phyloP scores from a whole-genome alignment of 2,113 vertebrate genomes.

The Shinisaurus crocodilurus region DNA sequence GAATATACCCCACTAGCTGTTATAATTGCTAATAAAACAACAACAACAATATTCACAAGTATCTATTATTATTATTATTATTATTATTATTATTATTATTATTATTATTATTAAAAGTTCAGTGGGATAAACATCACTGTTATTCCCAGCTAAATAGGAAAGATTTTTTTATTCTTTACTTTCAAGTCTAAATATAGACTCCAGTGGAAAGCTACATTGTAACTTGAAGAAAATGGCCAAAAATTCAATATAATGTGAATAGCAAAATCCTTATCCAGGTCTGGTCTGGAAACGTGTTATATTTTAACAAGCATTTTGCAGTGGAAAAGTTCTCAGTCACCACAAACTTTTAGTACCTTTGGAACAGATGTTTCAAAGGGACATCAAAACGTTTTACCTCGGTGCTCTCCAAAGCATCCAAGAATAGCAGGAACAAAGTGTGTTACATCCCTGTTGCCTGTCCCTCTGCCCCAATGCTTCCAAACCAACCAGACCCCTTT shows the following conservation, averaged over 20 bases:
- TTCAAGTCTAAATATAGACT: constrained; percentile 63
- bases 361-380: constrained; percentile 66
- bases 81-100: too few relatives aligned
- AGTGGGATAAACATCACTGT: constrained; percentile 50
- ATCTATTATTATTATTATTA: constrained; percentile 38
- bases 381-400: constrained; percentile 63
- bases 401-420: constrained; percentile 35
- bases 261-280: constrained; percentile 54
- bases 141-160: constrained; percentile 51
- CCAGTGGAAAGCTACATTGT: constrained; percentile 64
- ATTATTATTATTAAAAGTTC: constrained; percentile 33
- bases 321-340: constrained; percentile 67
- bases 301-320: constrained; percentile 69
- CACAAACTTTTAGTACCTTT: constrained; percentile 64
- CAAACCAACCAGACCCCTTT: not conserved
- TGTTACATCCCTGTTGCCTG: not conserved
- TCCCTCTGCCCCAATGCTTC: not conserved
- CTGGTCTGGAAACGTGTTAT: constrained; percentile 57
- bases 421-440: not conserved
- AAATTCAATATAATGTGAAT: constrained; percentile 56
- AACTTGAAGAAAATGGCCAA: constrained; percentile 65
- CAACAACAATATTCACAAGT: constrained; percentile 24
- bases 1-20: not conserved
- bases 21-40: constrained; percentile 12
- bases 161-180: constrained; percentile 47